phyloP scores from a whole-genome alignment of 1,140 invertebrate species.

The Drosophila pandora region DNA sequence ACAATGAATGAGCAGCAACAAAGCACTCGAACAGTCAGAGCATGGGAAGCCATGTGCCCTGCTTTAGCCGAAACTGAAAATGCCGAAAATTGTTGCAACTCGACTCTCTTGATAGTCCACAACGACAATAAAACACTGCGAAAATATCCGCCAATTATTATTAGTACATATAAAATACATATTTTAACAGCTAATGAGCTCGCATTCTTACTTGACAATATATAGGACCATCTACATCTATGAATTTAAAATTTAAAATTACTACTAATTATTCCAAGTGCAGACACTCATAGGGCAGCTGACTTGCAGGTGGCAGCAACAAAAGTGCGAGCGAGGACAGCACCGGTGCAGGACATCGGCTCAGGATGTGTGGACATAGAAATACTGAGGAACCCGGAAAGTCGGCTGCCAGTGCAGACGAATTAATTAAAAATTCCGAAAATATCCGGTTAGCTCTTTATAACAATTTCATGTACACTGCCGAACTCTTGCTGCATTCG shows the following conservation, averaged over 20 bases:
- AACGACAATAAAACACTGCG: constrained; percentile 39
- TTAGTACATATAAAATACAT: background rate
- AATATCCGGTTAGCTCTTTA: constrained; percentile 81
- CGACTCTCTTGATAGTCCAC: constrained; percentile 46
- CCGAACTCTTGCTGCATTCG: constrained; percentile 51
- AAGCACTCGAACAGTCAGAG: constrained; percentile 33
- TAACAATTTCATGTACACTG: constrained; percentile 75
- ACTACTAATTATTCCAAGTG: background rate
- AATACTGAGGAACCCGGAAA: constrained; percentile 2
- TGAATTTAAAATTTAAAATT: background rate
- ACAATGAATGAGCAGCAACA: constrained; percentile 81
- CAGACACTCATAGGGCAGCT: constrained; percentile 21
- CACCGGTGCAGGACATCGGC: constrained; percentile 29
- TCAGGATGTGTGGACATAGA: constrained; percentile 50
- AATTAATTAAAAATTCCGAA: constrained; percentile 82
- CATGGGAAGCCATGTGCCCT: constrained; percentile 32
- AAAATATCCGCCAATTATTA: background rate
- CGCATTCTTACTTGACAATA: too few species aligned
- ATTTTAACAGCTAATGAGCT: background rate
- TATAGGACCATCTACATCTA: too few species aligned
- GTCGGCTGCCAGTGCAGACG: constrained; percentile 35
- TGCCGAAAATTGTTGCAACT: constrained; percentile 78
- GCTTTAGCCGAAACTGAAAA: constrained; percentile 56
- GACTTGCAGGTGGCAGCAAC: constrained; percentile 58
- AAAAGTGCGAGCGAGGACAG: constrained; percentile 56